Evolutionary conservation across 2,113 vertebrate species (phyloP).

Genomic region (Nothocercus nigrocapillus): DNA sequence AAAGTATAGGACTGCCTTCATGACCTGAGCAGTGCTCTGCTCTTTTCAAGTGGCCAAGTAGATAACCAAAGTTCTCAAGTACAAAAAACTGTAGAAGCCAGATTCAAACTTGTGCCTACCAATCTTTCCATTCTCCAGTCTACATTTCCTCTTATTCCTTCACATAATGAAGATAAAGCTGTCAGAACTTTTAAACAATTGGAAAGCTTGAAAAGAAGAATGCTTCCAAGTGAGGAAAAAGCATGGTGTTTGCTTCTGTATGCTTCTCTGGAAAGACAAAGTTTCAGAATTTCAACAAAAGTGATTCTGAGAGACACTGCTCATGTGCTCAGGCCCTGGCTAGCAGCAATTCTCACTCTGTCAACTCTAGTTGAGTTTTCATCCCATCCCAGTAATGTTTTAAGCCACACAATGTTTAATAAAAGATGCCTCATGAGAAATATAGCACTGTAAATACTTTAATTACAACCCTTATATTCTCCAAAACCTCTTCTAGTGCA

Average conservation of each 20-base stretch:
- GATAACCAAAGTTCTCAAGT: not conserved
- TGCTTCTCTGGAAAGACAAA: not conserved
- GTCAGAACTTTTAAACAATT: not conserved
- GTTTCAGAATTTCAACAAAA: not conserved
- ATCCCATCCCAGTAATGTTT: not conserved
- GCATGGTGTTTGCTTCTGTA: not conserved
- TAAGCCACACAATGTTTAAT: not conserved
- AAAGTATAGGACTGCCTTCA: not conserved
- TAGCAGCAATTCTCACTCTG: not conserved
- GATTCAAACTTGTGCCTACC: not conserved
- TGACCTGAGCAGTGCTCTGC: accelerated
- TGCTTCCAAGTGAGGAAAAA: not conserved
- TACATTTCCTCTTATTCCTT: not conserved
- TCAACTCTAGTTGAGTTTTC: not conserved
- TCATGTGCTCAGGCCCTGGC: not conserved
- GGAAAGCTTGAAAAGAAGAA: not conserved
- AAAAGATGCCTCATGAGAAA: conserved; percentile 15
- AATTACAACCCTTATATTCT: not conserved
- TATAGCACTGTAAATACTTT: not conserved
- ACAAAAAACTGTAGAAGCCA: not conserved
- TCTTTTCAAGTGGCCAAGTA: not conserved
- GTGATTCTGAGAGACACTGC: not conserved
- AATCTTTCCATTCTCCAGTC: not conserved
- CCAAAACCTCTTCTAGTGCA: not conserved
- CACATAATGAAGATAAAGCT: not conserved